Base-by-base conservation (phyloP, 2,888 invertebrate species). In the Geotrupes spiniger region DNA sequence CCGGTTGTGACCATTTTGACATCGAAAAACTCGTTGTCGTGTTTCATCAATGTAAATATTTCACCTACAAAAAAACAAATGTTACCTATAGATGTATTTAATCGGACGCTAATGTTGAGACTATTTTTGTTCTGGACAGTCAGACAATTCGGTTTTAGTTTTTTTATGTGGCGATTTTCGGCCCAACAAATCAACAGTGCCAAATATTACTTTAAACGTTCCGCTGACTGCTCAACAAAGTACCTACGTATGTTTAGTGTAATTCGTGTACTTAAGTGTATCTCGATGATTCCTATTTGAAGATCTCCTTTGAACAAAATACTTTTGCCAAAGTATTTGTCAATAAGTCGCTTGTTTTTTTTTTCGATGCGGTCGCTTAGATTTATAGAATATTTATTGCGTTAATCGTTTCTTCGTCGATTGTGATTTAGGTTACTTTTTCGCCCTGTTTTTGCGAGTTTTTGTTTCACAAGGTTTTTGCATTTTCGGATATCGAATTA, bases 141-240 rank as follows among this genome's bases (percentile, higher is more conserved):
- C 15, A 33, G 21, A 3, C 14, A 4, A 12, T 33, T 33, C 21
- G 21, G 6, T 33, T 1, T 33, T 33, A 8, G 31, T 4, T 29
- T 29, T 29, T 29, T 29, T 8, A 5, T 29, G 31, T 29, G 10
- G 10, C 12, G 12, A 29, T 29, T 33, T 33, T 6, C 4, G 33
- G 8, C 9, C 33, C 4, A 21, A 3, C 3, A 43, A 28, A 37
- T 37, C 26, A 14, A 44, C 37, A 37, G 44, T 44, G 44, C 44
- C 44, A 44, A 44, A 44, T 17, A 44, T 28, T 41, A 47, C 37
- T 54, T 21, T 54, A 39, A 46, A 44, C 36, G 40, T 47, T 51
- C 53, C 50, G 54, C 51, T 51, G 49, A 46, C 46, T 54, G 59
- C 60, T 60, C 62, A 62, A 61, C 54, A 31, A 42, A 54, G 58